A percentile compares a stretch with the other conserved stretches of the same genome.
Evolutionary conservation across 2,888 invertebrate genomes (phyloP).

Genomic region (Lordiphosa fenestrarum): DNA sequence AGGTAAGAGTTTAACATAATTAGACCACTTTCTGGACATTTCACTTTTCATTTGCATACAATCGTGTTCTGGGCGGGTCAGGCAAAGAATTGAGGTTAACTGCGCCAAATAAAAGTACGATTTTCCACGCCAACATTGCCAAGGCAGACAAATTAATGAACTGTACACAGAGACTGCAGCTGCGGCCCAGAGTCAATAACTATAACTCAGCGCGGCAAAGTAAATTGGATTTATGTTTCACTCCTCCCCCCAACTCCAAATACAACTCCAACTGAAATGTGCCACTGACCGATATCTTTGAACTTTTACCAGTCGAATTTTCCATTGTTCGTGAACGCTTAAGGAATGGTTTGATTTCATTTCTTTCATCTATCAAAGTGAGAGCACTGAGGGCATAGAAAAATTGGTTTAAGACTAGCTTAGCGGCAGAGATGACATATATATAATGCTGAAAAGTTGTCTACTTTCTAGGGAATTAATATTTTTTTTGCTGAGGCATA

Average conservation of each 20-base stretch:
- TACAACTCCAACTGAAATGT: slow-evolving; percentile 38
- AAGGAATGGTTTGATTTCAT: slow-evolving; percentile 38
- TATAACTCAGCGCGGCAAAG: slow-evolving; percentile 29
- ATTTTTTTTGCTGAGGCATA: no score
- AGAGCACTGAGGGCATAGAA: slow-evolving; percentile 50
- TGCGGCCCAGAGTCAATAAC: slow-evolving; percentile 39
- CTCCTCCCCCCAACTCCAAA: slow-evolving; percentile 23
- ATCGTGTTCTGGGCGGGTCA: slow-evolving; percentile 50
- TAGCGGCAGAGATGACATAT: slow-evolving; percentile 14
- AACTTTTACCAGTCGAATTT: slow-evolving; percentile 62
- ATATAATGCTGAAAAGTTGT: not conserved
- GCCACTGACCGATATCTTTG: slow-evolving; percentile 71
- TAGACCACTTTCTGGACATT: slow-evolving; percentile 49
- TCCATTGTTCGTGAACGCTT: slow-evolving; percentile 51
- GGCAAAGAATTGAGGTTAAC: slow-evolving; percentile 59
- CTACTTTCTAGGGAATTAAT: no score
- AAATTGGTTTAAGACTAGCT: slow-evolving; percentile 44
- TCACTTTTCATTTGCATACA: slow-evolving; percentile 74
- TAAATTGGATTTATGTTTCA: slow-evolving; percentile 26
- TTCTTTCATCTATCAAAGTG: slow-evolving; percentile 34
- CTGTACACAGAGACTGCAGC: slow-evolving; percentile 45
- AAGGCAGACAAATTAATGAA: slow-evolving; percentile 63
- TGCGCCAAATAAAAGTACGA: slow-evolving; percentile 46
- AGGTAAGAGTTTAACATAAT: slow-evolving; percentile 61
- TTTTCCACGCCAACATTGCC: slow-evolving; percentile 52